Conservation (phyloP, 2,797 vertebrate genomes). For the Chrysocyon brachyurus region DNA sequence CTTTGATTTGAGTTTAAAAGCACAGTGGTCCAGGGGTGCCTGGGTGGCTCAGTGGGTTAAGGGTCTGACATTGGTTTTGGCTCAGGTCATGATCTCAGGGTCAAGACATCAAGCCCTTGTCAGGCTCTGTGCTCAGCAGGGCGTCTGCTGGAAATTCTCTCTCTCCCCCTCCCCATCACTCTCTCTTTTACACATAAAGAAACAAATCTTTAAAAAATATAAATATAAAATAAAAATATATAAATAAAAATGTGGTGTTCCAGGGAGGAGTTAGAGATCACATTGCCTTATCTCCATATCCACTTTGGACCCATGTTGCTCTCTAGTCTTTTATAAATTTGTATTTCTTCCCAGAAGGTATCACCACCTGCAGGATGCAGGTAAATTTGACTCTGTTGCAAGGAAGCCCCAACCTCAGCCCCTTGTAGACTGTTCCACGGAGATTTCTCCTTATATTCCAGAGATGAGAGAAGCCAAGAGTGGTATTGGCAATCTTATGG, state of each 20-base stretch:
- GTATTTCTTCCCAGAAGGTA: not conserved
- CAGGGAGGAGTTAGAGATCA: not conserved
- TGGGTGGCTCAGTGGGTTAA: not conserved
- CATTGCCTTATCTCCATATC: not conserved
- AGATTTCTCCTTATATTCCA: not conserved
- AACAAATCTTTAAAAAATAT: no score
- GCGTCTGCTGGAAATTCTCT: not conserved
- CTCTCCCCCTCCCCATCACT: not conserved
- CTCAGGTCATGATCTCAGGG: not conserved
- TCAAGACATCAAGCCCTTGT: not conserved
- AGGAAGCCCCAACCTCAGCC: not conserved
- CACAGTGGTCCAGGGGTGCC: not conserved
- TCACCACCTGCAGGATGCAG: accelerated
- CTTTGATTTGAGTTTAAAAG: not conserved
- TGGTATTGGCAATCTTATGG: no score
- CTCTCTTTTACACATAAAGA: not conserved
- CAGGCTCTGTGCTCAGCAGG: not conserved
- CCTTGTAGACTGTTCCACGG: not conserved
- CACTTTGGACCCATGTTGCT: not conserved
- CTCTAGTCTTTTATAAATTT: not conserved
- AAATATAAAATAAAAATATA: not conserved
- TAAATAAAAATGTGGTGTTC: not conserved
- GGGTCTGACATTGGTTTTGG: not conserved
- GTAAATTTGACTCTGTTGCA: not conserved
- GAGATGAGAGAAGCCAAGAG: no score